phyloP scores from a whole-genome alignment of 2,797 vertebrate species.

The Rachycentron canadum region DNA sequence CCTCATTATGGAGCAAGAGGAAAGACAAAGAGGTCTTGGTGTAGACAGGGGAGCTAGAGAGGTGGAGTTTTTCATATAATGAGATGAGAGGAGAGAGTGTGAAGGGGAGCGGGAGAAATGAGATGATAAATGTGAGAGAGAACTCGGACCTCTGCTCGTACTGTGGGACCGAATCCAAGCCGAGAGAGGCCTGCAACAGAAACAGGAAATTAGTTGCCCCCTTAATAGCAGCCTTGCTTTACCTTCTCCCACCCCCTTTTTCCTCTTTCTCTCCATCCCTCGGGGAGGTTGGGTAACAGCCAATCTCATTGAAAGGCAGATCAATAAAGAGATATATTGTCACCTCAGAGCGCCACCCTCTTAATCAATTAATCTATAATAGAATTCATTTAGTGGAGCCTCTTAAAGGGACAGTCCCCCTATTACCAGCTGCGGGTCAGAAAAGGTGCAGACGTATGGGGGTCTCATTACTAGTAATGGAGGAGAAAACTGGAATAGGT shows the following conservation, averaged over 20 bases:
- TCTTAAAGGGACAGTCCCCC: constrained; percentile 78
- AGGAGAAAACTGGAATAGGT: constrained; percentile 29
- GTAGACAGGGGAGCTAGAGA: constrained; percentile 46
- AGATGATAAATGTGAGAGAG: constrained; percentile 52
- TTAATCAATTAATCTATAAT: constrained; percentile 89
- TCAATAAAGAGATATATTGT: constrained; percentile 88
- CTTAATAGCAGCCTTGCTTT: constrained; percentile 56
- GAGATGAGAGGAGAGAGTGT: constrained; percentile 46
- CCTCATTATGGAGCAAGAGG: constrained; percentile 74
- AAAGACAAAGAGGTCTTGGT: constrained; percentile 67
- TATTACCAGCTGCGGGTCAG: constrained; percentile 57
- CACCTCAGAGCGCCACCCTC: constrained; percentile 78
- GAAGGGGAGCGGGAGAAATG: constrained; percentile 40
- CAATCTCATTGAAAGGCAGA: constrained; percentile 85
- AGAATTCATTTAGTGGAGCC: constrained; percentile 72
- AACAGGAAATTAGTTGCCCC: constrained; percentile 80
- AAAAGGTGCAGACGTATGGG: constrained; percentile 44
- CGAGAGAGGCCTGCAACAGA: constrained; percentile 34
- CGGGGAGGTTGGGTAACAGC: constrained; percentile 75
- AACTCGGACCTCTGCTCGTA: neutral
- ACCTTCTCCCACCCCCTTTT: constrained; percentile 46
- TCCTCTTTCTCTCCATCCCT: constrained; percentile 46
- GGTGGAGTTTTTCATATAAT: constrained; percentile 52
- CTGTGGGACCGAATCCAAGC: constrained; percentile 41
- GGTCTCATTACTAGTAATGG: constrained; percentile 59